phyloP scores from a whole-genome alignment of 2,113 vertebrate genomes.

The Electrona antarctica region DNA sequence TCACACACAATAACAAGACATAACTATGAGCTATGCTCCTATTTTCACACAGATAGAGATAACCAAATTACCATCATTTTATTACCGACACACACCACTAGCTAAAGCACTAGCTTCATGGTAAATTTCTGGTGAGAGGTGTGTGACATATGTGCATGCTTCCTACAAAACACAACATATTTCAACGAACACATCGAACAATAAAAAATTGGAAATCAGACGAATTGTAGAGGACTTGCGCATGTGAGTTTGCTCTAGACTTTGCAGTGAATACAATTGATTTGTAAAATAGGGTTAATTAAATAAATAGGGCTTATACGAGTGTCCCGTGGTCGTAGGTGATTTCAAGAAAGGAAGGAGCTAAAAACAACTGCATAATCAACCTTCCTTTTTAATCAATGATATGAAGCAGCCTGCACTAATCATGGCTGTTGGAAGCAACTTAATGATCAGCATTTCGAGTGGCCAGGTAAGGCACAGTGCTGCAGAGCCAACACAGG shows the following conservation, averaged over 20 bases:
- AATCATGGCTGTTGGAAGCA: constrained; percentile 71
- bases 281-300: constrained; percentile 32
- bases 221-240: neutral
- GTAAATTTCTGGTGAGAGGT: constrained; percentile 82
- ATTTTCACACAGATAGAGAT: constrained; percentile 85
- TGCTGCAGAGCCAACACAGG: constrained; percentile 91
- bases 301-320: constrained; percentile 14
- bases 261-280: constrained; percentile 29
- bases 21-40: constrained; percentile 82
- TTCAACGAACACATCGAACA: neutral
- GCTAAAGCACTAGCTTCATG: constrained; percentile 83
- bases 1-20: constrained; percentile 90
- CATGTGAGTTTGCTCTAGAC: constrained; percentile 1
- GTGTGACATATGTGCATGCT: neutral
- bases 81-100: constrained; percentile 81
- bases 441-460: constrained; percentile 86
- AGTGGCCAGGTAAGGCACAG: constrained; percentile 89
- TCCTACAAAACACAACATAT: constrained; percentile 9
- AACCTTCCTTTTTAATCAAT: constrained; percentile 71
- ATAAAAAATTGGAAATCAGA: constrained; percentile 27
- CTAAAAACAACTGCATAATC: constrained; percentile 61
- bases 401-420: constrained; percentile 62
- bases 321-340: neutral
- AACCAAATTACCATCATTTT: constrained; percentile 93
- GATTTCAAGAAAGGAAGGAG: constrained; percentile 24